Conservation (phyloP, 2,113 vertebrate species). For the Vanacampus margaritifer region DNA sequence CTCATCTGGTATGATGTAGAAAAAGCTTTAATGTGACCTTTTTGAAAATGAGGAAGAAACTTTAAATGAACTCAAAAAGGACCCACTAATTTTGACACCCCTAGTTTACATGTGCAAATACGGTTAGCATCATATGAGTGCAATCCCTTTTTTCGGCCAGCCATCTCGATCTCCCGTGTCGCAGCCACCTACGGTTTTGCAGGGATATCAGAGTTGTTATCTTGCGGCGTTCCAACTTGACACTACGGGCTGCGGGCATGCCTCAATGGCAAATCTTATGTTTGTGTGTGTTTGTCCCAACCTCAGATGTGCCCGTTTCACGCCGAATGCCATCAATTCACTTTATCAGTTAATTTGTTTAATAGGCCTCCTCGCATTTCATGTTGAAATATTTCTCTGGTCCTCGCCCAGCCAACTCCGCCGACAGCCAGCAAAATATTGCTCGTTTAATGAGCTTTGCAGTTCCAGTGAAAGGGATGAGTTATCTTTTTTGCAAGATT, state of each 20-base stretch:
- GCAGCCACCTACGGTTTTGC: slow-evolving; percentile 26
- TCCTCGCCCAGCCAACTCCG: slow-evolving; percentile 14
- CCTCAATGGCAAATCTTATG: slow-evolving; percentile 28
- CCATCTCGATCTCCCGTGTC: slow-evolving; percentile 15
- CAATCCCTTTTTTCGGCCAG: slow-evolving; percentile 9
- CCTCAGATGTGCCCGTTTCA: slow-evolving; percentile 41
- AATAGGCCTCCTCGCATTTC: slow-evolving; percentile 47
- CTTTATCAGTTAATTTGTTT: slow-evolving; percentile 46
- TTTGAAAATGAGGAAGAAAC: no score
- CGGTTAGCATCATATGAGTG: neutral
- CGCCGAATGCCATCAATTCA: slow-evolving; percentile 24
- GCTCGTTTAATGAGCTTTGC: neutral
- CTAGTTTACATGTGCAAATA: no score
- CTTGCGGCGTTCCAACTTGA: slow-evolving; percentile 37
- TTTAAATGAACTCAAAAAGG: no score
- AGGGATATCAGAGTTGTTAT: slow-evolving; percentile 53
- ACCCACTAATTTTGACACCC: no score
- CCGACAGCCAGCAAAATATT: slow-evolving; percentile 21
- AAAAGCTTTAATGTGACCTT: no score
- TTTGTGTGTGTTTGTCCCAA: slow-evolving; percentile 31
- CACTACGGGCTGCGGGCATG: slow-evolving; percentile 45
- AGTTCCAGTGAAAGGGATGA: neutral
- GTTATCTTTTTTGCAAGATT: neutral
- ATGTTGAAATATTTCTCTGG: slow-evolving; percentile 41
- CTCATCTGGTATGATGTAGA: no score